Conservation (phyloP, 2,113 vertebrate species). For the Rhynchopsitta pachyrhyncha region DNA sequence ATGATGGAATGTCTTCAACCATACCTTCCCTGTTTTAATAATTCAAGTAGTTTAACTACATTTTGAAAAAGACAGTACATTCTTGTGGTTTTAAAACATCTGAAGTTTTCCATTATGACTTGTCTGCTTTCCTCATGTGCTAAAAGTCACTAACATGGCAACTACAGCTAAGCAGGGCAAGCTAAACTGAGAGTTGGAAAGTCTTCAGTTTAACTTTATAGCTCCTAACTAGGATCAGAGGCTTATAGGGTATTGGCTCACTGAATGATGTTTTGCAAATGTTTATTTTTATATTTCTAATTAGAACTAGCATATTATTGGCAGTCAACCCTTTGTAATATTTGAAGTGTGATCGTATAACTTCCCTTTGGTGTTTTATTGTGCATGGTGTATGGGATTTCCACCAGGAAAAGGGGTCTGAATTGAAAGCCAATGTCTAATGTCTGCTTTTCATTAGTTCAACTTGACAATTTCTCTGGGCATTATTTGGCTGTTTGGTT, state of each 20-base stretch:
- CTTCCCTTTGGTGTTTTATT: constrained; percentile 5
- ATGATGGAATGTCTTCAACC: not conserved
- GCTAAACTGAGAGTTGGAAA: not conserved
- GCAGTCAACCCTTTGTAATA: not conserved
- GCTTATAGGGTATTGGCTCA: not conserved
- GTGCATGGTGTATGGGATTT: not conserved
- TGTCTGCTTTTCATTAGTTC: not conserved
- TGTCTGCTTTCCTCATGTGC: not conserved
- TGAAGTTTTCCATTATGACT: not conserved
- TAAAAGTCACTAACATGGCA: not conserved
- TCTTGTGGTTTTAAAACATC: not conserved
- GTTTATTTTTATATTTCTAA: constrained; percentile 28
- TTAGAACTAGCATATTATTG: constrained; percentile 27
- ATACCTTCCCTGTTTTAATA: not conserved
- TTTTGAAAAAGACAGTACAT: not conserved
- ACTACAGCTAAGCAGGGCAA: not conserved
- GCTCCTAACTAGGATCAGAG: not conserved
- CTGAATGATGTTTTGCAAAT: not conserved
- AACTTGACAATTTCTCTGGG: not conserved
- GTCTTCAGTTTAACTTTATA: not conserved
- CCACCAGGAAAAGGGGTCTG: not conserved
- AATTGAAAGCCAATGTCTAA: not conserved
- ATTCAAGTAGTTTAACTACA: not conserved
- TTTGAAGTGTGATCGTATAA: not conserved
- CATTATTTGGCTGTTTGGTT: not conserved